Evolutionary conservation across 2,113 vertebrate genomes (phyloP).

Genomic region (Notechis scutatus): DNA sequence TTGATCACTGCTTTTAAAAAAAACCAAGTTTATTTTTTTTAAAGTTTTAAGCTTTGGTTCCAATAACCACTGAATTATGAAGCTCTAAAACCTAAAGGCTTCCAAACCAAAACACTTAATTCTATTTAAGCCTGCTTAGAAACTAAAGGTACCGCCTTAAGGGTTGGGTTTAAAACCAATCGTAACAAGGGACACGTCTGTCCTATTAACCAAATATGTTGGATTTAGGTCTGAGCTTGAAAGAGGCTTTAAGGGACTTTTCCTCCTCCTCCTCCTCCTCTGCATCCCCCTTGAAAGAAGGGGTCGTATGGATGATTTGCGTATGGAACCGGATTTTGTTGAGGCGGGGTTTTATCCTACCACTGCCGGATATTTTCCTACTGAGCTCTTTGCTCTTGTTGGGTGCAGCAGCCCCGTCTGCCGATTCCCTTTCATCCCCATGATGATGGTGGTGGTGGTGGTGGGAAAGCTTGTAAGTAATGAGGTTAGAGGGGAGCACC

Average conservation of each 20-base stretch:
- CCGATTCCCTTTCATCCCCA: conserved; percentile 55
- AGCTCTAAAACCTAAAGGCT: not conserved
- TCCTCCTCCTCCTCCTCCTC: conserved; percentile 76
- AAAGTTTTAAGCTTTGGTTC: not conserved
- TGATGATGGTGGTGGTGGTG: conserved; percentile 65
- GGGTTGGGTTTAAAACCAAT: not conserved
- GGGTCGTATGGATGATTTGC: conserved; percentile 91
- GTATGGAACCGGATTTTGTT: conserved; percentile 87
- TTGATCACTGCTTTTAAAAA: not conserved
- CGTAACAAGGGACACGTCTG: not conserved
- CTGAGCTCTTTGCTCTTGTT: conserved; percentile 73
- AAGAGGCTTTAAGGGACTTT: conserved; percentile 71
- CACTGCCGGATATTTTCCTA: conserved; percentile 78
- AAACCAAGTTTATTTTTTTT: not conserved
- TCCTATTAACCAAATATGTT: conserved; percentile 85
- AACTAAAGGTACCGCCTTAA: not conserved
- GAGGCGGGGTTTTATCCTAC: conserved; percentile 82
- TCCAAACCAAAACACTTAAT: not conserved
- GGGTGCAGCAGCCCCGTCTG: conserved; percentile 31
- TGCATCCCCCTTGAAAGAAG: conserved; percentile 70
- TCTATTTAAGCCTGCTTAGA: not conserved
- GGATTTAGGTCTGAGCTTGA: conserved; percentile 86
- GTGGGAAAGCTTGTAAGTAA: conserved; percentile 78
- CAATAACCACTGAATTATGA: not conserved
- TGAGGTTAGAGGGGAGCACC: conserved; percentile 82